Base-by-base conservation (phyloP, 2,113 vertebrate genomes). In the Tautogolabrus adspersus region DNA sequence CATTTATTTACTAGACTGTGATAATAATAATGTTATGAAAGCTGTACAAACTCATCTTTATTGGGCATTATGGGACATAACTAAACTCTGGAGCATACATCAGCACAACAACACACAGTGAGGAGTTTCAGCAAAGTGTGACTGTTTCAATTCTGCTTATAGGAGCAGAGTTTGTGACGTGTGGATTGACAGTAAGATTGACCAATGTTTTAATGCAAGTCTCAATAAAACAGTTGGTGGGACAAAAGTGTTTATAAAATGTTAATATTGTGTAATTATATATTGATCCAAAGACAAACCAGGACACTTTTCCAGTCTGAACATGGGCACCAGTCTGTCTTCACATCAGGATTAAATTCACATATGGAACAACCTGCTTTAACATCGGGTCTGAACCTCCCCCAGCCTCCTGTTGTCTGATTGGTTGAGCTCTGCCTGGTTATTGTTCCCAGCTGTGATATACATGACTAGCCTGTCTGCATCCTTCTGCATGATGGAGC, bases 391-490 rank as follows among this genome's bases (percentile, higher is more conserved):
- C 37, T 9, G 64, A 19, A 52, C 64, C 68, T 72, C 68, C 68
- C 64, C 78, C 34, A 0, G 22, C 22, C 0, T 23, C 40, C 61
- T 9, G 54, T 2, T 1, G 15, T 75, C 70, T 71, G 65, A 77
- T 78, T 78, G 78, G 78, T 62, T 47, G 72, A 70, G 63, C 66
- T 42, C 16, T 1, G 54, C 47, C 30, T 22, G 6, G 16, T 84
- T 52, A 72, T 84, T 44, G 52, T 69, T 83, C 38, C 69, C 77
- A 75, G 61, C 70, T 79, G 70, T 69, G 54, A 38, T 54, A 40
- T 9, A 12, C 9, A 0, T n/a, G 11, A 3, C 30, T 34, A 5
- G 7, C 40, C 16, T 49, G 8, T 64, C 61, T 12, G 23, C 38
- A 62, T 5, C 8, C 0, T 2, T 34, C 21, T 8, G 1, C 21